A percentile compares a stretch with the other conserved stretches of the same genome.
phyloP scores from a whole-genome alignment of 2,113 vertebrate genomes.

The Monarcha castaneiventris region DNA sequence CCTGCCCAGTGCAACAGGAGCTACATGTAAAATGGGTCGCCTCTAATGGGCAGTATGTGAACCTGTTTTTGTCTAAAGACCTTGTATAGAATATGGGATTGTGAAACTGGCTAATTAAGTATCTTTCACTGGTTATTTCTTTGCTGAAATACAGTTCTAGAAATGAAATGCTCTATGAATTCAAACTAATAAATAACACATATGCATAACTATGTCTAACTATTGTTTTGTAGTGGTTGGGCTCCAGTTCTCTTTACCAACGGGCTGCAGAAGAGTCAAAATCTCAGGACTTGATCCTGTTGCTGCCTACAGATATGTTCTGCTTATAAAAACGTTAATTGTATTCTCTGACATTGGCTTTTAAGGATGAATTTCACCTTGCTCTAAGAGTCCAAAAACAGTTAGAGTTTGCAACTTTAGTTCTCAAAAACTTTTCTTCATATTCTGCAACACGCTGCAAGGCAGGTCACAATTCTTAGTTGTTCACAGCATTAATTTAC shows the following conservation, averaged over 20 bases:
- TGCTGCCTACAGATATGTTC: background rate
- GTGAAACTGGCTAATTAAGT: background rate
- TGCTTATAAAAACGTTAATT: background rate
- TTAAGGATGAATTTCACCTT: background rate
- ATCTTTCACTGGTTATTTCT: background rate
- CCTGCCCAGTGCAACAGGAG: background rate
- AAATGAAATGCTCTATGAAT: background rate
- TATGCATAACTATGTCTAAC: background rate
- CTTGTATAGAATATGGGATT: background rate
- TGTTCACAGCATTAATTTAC: background rate
- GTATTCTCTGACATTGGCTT: background rate
- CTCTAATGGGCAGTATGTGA: background rate
- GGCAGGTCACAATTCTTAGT: background rate
- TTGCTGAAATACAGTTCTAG: background rate
- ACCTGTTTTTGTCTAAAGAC: background rate
- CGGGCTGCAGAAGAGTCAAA: background rate
- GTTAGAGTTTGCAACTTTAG: background rate
- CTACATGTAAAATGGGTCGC: background rate
- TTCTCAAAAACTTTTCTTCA: background rate
- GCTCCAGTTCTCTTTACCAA: background rate
- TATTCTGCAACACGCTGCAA: background rate
- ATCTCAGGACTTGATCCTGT: background rate
- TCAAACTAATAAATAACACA: background rate
- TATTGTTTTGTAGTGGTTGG: background rate
- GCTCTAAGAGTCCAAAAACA: background rate